These are phyloP conservation scores for Euura saliciscinereae DNA, from an alignment of 1,140 invertebrate species.

Conservation along the genomic window DNA sequence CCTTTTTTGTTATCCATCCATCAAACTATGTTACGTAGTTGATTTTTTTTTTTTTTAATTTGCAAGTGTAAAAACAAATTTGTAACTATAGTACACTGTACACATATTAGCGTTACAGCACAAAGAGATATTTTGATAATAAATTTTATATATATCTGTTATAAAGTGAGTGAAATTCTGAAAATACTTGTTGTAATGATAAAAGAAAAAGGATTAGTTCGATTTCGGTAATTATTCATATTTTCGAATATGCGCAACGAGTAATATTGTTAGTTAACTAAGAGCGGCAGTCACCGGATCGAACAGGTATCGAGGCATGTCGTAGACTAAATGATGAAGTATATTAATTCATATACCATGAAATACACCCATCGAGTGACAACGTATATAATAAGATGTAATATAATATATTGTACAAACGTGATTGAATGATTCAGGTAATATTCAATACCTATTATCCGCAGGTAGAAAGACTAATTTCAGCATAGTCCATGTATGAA, in stretches of 20 bases:
- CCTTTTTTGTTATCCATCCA: no score
- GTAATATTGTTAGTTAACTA: no score
- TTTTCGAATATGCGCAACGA: no score
- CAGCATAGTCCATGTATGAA: neutral
- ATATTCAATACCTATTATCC: no score
- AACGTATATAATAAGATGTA: conserved; percentile 1
- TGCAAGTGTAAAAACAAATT: no score
- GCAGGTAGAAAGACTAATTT: no score
- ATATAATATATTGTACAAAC: neutral
- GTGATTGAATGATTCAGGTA: neutral
- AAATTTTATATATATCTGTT: conserved; percentile 8
- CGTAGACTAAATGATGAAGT: neutral
- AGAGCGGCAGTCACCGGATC: no score
- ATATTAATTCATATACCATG: neutral
- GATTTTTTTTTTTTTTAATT: no score
- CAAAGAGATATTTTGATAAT: conserved; percentile 3
- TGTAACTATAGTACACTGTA: no score
- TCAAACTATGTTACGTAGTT: no score
- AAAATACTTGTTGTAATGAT: neutral
- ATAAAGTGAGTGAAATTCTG: neutral
- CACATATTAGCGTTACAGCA: neutral
- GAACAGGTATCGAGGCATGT: neutral
- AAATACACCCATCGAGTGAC: neutral
- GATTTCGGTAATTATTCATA: neutral
- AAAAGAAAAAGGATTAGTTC: neutral